phyloP scores from a whole-genome alignment of 2,797 vertebrate genomes.

The Pristis pectinata region DNA sequence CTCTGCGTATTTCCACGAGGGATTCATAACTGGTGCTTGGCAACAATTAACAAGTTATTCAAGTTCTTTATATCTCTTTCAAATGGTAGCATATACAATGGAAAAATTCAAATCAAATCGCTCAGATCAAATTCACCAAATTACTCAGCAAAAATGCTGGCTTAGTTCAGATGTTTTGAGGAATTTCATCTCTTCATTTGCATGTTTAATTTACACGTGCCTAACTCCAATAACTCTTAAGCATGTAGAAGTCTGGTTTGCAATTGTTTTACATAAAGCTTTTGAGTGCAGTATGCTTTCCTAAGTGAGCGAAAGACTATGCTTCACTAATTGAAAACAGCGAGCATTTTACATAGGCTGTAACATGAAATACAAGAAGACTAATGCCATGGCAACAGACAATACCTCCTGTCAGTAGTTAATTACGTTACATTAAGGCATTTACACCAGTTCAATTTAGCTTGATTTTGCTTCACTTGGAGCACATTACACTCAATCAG shows the following conservation, averaged over 20 bases:
- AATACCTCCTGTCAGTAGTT: slow-evolving; percentile 73
- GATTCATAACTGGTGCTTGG: neutral
- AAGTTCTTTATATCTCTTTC: neutral
- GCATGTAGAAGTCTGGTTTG: neutral
- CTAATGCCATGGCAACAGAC: slow-evolving; percentile 68
- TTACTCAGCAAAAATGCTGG: neutral
- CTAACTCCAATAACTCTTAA: neutral
- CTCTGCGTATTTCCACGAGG: neutral
- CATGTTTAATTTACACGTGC: neutral
- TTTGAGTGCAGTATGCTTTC: slow-evolving; percentile 16
- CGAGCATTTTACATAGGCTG: slow-evolving; percentile 78
- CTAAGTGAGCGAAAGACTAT: slow-evolving; percentile 50
- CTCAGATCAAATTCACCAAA: neutral
- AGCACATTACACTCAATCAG: slow-evolving; percentile 49
- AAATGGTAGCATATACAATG: neutral
- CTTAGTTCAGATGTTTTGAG: neutral
- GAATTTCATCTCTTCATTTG: neutral
- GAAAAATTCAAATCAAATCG: neutral
- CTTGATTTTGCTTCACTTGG: slow-evolving; percentile 61
- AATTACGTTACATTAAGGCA: slow-evolving; percentile 70
- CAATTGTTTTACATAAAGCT: slow-evolving; percentile 18
- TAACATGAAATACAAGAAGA: slow-evolving; percentile 83
- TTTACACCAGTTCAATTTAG: slow-evolving; percentile 67
- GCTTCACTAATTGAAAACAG: slow-evolving; percentile 77
- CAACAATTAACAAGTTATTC: neutral